These are phyloP conservation scores for Phallusia fumigata DNA, from an alignment of 23 tunicate species.

Conservation along the genomic window DNA sequence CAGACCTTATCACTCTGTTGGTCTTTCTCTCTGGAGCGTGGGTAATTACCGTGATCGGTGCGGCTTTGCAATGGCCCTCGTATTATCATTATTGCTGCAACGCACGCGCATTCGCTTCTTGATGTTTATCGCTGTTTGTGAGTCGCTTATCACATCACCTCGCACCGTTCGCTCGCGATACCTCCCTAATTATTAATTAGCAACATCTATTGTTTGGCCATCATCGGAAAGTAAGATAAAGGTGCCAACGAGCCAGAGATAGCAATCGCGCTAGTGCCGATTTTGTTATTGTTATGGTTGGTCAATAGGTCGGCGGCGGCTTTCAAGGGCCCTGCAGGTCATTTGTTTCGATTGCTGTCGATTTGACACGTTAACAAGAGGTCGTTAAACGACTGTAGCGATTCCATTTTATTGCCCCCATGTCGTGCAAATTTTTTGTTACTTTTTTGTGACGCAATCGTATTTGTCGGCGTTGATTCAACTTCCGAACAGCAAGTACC, in stretches of 20 bases:
- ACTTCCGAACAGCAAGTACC: no score
- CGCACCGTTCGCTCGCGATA: background rate
- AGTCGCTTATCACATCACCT: background rate
- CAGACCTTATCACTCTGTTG: background rate
- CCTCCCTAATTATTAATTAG: background rate
- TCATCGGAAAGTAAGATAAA: background rate
- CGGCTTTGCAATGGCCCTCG: background rate
- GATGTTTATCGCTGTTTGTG: background rate
- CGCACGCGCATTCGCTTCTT: background rate
- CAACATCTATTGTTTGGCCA: constrained; percentile 5
- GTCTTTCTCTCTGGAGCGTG: background rate
- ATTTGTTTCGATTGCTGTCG: background rate
- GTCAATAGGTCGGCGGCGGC: background rate
- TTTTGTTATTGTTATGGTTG: background rate
- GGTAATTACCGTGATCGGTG: constrained; percentile 5
- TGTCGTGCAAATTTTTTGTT: no score
- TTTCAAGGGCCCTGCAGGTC: background rate
- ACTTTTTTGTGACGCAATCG: no score
- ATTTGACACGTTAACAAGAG: background rate
- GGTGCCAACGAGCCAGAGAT: background rate
- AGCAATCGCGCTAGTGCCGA: background rate
- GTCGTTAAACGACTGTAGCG: constrained; percentile 11
- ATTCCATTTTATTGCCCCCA: background rate
- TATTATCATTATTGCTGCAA: background rate
- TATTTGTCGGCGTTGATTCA: no score